Conservation (phyloP, 2,888 invertebrate genomes). For the Noctua comes region DNA sequence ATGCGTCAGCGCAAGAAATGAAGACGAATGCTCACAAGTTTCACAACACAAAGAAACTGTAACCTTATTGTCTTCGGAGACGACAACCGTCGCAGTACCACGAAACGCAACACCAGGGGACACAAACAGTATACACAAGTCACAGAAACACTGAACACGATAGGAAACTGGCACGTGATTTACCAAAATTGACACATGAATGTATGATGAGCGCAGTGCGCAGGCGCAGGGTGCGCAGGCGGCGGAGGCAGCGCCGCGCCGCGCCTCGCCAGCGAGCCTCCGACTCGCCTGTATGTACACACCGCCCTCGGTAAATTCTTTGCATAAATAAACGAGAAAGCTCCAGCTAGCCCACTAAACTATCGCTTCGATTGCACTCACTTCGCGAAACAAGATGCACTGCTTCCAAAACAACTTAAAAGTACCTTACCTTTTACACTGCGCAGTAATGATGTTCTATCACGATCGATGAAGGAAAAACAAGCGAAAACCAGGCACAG, state of each 20-base stretch:
- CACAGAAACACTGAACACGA: constrained; percentile 80
- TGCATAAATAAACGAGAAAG: constrained; percentile 89
- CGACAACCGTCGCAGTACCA: constrained; percentile 64
- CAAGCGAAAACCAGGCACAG: constrained; percentile 86
- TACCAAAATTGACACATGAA: constrained; percentile 82
- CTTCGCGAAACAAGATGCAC: constrained; percentile 81
- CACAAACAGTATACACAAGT: constrained; percentile 80
- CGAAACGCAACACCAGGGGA: constrained; percentile 75
- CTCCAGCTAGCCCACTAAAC: constrained; percentile 77
- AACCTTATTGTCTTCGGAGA: constrained; percentile 75
- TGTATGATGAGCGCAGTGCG: constrained; percentile 77
- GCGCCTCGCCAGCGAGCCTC: constrained; percentile 84
- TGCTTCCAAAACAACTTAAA: constrained; percentile 84
- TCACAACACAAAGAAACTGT: constrained; percentile 84
- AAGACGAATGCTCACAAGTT: constrained; percentile 73
- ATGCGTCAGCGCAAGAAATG: constrained; percentile 77
- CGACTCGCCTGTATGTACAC: constrained; percentile 84
- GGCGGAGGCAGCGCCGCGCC: constrained; percentile 85
- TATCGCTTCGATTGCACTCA: constrained; percentile 76
- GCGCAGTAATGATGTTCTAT: constrained; percentile 88
- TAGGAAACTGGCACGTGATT: constrained; percentile 77
- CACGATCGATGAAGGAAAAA: constrained; percentile 87
- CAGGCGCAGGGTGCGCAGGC: constrained; percentile 85
- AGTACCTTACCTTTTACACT: constrained; percentile 87
- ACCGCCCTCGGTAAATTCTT: constrained; percentile 89